These are phyloP conservation scores for Globicephala melas DNA, from an alignment of 2,113 vertebrate species.

Conservation along the genomic window DNA sequence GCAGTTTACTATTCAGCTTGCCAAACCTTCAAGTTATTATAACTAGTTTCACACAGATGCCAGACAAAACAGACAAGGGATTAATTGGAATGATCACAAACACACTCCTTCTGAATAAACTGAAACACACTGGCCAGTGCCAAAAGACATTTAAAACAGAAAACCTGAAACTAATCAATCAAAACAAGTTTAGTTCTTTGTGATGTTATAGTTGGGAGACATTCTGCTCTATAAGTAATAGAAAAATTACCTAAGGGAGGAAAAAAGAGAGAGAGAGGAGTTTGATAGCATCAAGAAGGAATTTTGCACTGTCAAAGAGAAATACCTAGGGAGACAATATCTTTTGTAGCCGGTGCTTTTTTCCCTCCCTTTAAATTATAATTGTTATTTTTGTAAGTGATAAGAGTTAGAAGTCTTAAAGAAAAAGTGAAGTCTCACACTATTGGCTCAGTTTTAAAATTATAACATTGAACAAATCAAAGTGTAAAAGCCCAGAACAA, in stretches of 20 bases:
- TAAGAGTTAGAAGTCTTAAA: conserved; percentile 74
- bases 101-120: conserved; percentile 71
- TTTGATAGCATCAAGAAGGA: conserved; percentile 62
- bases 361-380: neutral
- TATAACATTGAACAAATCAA: conserved; percentile 84
- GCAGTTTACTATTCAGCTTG: conserved; percentile 69
- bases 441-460: conserved; percentile 81
- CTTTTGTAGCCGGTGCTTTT: conserved; percentile 67
- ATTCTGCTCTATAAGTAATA: conserved; percentile 79
- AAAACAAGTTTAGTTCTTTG: conserved; percentile 75
- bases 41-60: conserved; percentile 76
- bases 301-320: conserved; percentile 66
- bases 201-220: conserved; percentile 68
- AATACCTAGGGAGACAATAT: conserved; percentile 69
- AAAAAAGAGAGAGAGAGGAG: conserved; percentile 41
- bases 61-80: conserved; percentile 80
- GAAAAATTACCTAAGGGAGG: conserved; percentile 56
- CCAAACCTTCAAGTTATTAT: conserved; percentile 77
- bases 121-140: conserved; percentile 45
- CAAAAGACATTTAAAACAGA: conserved; percentile 76
- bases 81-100: conserved; percentile 81
- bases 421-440: conserved; percentile 76
- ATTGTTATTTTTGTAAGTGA: conserved; percentile 57
- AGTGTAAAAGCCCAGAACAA: conserved; percentile 84
- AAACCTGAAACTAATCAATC: conserved; percentile 77